Evolutionary conservation across 2,797 vertebrate genomes (phyloP), one percentile per base, ranked within the genome.

Genomic region (Anisognathus igniventris): DNA sequence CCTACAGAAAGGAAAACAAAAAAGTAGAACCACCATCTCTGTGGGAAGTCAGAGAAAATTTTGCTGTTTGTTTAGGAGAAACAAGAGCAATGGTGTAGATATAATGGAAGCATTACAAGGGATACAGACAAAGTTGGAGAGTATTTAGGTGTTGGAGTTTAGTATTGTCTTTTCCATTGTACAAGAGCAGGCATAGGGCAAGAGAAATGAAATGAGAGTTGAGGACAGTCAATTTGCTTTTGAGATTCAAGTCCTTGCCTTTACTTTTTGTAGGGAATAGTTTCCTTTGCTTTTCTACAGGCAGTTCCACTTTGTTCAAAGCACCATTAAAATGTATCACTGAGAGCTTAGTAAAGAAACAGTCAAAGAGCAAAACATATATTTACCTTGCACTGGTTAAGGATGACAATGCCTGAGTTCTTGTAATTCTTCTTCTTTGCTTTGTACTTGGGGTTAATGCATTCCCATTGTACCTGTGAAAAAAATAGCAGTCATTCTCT

Each of bases 401-500:
- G 98, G 95, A 99, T 98, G 92, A 99, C 99, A 25, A 98, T 98
- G 79, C 99, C 99, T 21, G 99, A 99, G 96, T 99, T 99, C 97
- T 99, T 99, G 97, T 99, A 99, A 94, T 99, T 99, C 97, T 99
- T 99, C 98, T 99, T 99, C 98, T 99, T 99, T 93, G 98, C 98
- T 97, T 99, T 99, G 97, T 99, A 99, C 96, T 99, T 99, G 45
- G 99, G 99, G 93, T 99, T 99, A 97, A 99, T 99, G 97, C 99
- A 99, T 90, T 99, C 99, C 99, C 99, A 99, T 67, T 99, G 99
- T 51, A 99, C 98, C 98, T 99, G 93, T 64, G 88, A 90, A 77
- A 90, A 92, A 93, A 91, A 88, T 0, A 95, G 77, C 60, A 77
- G 14, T 76, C 75, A 81, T 13, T 48, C 50, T 21, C 58, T 94